Base-by-base conservation (phyloP, 2,113 vertebrate species). In the Oreochromis niloticus region DNA sequence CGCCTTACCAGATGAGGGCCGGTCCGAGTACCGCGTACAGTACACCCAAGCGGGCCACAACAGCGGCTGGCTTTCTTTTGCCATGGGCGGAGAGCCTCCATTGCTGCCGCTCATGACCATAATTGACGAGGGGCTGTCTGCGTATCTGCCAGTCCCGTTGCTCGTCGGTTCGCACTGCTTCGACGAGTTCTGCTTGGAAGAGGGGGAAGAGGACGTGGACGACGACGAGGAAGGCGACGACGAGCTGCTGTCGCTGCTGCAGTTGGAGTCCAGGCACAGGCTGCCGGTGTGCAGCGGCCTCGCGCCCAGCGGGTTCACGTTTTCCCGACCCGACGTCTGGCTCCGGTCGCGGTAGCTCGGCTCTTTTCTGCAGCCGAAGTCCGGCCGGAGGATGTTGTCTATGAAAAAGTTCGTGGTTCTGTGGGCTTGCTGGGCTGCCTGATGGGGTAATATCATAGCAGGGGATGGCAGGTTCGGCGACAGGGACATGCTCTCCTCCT, bases 41-140 rank as follows among this genome's bases (percentile, higher is more conserved):
- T 99, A 99, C 83, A 99, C 98, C 98, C 98, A 99, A 82, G 98
- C 98, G 91, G 98, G 98, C 98, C 98, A 99, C 54, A 99, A 95
- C 84, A 99, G 91, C 83, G 97, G 97, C 94, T 98, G 97, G 82
- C 96, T 96, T 75, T 99, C 98, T 87, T 97, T 95, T 11, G 32
- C 71, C 2, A 3, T 91, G 75, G 96, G 86, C 61, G 96, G 91
- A 12, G 97, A 95, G 1, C 94, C 97, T 94, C 94, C 94, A 85
- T 97, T 97, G 93, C 96, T 94, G 48, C 97, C 96, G 66, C 97
- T 97, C 97, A 97, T 95, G 71, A 97, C 97, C 91, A 97, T 91
- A 80, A 97, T 96, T 2, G 98, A 96, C 92, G 96, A 96, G 86
- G 97, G 96, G 92, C 97, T 97, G 92, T 98, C 97, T 24, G 97